Base-by-base conservation (phyloP, 2,797 vertebrate species). In the Danionella dracula region DNA sequence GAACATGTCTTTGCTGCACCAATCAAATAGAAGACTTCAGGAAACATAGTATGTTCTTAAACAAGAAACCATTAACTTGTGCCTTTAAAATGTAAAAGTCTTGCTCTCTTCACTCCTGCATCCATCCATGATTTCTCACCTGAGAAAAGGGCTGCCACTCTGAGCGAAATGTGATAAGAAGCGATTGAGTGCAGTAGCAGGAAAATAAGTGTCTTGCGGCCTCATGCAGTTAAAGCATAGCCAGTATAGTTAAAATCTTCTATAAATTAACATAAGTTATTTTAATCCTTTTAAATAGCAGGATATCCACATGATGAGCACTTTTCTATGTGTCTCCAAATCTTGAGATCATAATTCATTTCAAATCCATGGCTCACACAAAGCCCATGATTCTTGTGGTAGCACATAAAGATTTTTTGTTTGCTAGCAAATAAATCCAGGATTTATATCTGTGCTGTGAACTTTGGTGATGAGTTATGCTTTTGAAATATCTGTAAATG, bases 401-500 rank as follows among this genome's bases (percentile, higher is more conserved):
- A 16, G 50, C 50, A 17, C 41, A 50, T 49, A 46, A 54, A 55
- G 29, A n/a, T 17, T 46, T 11, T 44, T 44, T 29, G 4, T 35
- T 41, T 19, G 15, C n/a, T 45, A 29, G 19, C 9, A 44, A n/a
- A 17, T 9, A 23, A 41, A 54, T 54, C n/a, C n/a, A n/a, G n/a
- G 35, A 8, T 8, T 11, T 38, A n/a, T 45, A 23, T 41, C 41
- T 46, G 29, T 45, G 17, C 7, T 29, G 41, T 42, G n/a, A 53
- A 20, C 23, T 20, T 8, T 20, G 8, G 5, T 19, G 48, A 27
- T 51, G 8, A 13, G 35, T 13, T 49, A 21, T 63, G 16, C 49
- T 40, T 38, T 41, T 9, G 7, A 58, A 58, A 55, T 57, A 58
- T 41, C 54, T 32, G 21, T 34, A n/a, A 20, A 49, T 49, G 16